Base-by-base conservation (phyloP, 1,140 invertebrate genomes). In the Drosophila ogumai region DNA sequence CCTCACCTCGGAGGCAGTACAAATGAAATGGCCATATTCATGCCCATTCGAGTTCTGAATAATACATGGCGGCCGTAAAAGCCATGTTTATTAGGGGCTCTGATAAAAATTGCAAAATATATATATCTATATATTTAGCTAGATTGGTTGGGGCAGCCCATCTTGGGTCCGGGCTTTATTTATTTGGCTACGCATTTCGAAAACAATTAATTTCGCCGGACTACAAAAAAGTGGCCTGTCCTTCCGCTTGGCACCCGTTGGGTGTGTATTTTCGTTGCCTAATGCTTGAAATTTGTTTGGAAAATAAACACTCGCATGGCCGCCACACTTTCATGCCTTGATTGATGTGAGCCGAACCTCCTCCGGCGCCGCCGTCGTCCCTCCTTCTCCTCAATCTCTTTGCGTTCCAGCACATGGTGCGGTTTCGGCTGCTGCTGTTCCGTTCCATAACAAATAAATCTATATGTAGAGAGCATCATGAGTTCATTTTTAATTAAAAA, bases 401-500 rank as follows among this genome's bases (percentile, higher is more conserved):
- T n/a, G 15, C 10, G 15, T 12, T 55, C 32, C 50, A 63, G 64
- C 82, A 69, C 68, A 87, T 85, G 82, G 40, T 64, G 68, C 55
- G 49, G 54, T 59, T 72, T 56, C 7, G 61, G 47, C 22, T 38
- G 41, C 49, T 68, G 17, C 50, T 52, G 28, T 32, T 17, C 12
- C 50, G 44, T 57, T 57, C 71, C 47, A 64, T 58, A 49, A 52
- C 46, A 75, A 32, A 72, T 54, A 56, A 15, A 50, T 58, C 31
- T 50, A 46, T 46, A 25, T 69, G 47, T 64, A 32, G 49, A 38
- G 52, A 65, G 38, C 38, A 19, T 40, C 65, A 87, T 86, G 82
- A 86, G 82, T 82, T 86, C 66, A 88, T 79, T 82, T 82, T 87
- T 87, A 82, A 82, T 86, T 87, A 79, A 86, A 86, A 86, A 75